phyloP scores from a whole-genome alignment of 1,140 invertebrate species.

The Scaptomyza montana region DNA sequence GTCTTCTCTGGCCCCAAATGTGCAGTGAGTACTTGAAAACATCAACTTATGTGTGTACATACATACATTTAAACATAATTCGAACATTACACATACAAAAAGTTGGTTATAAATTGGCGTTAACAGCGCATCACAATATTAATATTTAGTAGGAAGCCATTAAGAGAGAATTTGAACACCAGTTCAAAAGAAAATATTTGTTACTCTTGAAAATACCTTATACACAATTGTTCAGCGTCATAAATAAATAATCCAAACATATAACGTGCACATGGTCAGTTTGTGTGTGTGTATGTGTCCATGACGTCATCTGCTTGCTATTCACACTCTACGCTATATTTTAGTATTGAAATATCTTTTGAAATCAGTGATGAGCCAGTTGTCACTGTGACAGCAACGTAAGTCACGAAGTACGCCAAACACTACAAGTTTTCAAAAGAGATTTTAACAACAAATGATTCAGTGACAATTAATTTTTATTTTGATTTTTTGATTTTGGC shows the following conservation, averaged over 20 bases:
- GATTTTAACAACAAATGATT: no score
- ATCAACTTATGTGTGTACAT: background rate
- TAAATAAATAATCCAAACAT: background rate
- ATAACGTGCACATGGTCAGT: slow-evolving; percentile 1
- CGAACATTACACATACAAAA: slow-evolving; percentile 15
- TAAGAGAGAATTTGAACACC: slow-evolving; percentile 1
- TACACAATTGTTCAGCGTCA: slow-evolving; percentile 9
- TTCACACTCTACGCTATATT: slow-evolving; percentile 61
- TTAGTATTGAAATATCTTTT: slow-evolving; percentile 33
- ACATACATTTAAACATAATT: background rate
- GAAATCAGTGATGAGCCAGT: slow-evolving; percentile 46
- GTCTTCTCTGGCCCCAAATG: slow-evolving; percentile 82
- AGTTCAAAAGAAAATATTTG: slow-evolving; percentile 3
- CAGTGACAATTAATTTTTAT: no score
- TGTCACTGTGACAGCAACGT: slow-evolving; percentile 12
- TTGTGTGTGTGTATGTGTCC: slow-evolving; percentile 30
- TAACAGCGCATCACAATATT: slow-evolving; percentile 9
- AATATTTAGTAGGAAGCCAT: background rate
- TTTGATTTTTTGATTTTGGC: no score
- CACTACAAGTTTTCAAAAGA: background rate
- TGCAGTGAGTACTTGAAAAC: slow-evolving; percentile 84
- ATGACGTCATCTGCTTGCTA: slow-evolving; percentile 74
- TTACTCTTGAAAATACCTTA: slow-evolving; percentile 22
- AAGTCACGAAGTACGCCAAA: background rate
- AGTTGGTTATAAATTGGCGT: slow-evolving; percentile 10